Evolutionary conservation across 1,140 invertebrate species (phyloP).

Genomic region (Drosophila virilis): DNA sequence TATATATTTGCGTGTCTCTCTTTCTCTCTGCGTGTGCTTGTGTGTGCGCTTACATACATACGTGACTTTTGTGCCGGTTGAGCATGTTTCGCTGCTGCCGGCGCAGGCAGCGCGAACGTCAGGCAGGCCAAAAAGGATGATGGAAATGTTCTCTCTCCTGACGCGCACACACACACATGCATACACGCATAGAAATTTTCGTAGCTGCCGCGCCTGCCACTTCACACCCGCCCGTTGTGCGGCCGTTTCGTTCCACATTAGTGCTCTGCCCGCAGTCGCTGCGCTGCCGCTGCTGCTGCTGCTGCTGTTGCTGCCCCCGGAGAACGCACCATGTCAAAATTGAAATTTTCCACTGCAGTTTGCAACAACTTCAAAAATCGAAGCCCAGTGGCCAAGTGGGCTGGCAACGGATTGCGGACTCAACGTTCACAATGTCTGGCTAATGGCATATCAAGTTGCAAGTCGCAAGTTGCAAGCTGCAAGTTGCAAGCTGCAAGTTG

Average conservation of each 20-base stretch:
- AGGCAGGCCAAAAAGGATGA: slow-evolving; percentile 57
- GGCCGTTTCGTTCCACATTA: slow-evolving; percentile 57
- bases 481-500: slow-evolving; percentile 14
- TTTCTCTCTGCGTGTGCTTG: slow-evolving; percentile 9
- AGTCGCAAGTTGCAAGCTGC: slow-evolving; percentile 22
- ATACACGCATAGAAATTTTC: neutral
- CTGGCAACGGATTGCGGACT: slow-evolving; percentile 20
- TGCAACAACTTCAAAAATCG: slow-evolving; percentile 57
- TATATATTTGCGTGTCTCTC: neutral
- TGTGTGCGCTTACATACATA: slow-evolving; percentile 54
- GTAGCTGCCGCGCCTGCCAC: slow-evolving; percentile 23
- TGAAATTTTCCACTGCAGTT: slow-evolving; percentile 77
- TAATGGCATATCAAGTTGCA: slow-evolving; percentile 56
- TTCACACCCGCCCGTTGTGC: slow-evolving; percentile 49
- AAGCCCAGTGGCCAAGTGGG: slow-evolving; percentile 56
- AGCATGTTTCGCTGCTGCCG: slow-evolving; percentile 56
- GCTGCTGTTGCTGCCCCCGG: slow-evolving; percentile 44
- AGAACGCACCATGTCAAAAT: slow-evolving; percentile 65
- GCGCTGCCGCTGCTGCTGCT: slow-evolving; percentile 27
- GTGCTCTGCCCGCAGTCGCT: slow-evolving; percentile 36
- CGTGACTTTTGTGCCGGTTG: slow-evolving; percentile 74
- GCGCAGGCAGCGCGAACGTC: slow-evolving; percentile 26
- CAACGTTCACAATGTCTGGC: slow-evolving; percentile 36
- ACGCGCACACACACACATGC: slow-evolving; percentile 16
- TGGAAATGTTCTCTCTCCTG: slow-evolving; percentile 65